Base-by-base conservation (phyloP, 1,140 invertebrate species). In the Drosophila pseudoobscura region DNA sequence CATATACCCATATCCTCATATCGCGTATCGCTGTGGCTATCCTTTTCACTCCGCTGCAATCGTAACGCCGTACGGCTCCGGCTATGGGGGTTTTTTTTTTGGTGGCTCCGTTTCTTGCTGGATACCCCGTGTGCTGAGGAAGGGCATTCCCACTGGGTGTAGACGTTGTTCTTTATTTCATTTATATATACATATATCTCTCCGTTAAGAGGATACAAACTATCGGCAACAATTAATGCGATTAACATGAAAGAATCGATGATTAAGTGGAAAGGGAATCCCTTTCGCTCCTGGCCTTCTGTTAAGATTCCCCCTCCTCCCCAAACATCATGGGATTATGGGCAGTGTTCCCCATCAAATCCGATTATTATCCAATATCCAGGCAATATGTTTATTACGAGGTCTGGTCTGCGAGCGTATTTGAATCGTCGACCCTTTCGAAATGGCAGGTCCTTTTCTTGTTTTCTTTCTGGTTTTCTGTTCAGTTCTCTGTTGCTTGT, bases 401-500 rank as follows among this genome's bases (percentile, higher is more conserved):
- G 15, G 13, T 22, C 49, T 56, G 45, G 7, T 26, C 24, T 4
- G 50, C 15, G 4, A 26, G 39, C 44, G 20, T 57, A 70, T 69
- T 11, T 20, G 9, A 26, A 13, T 35, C 31, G 11, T 9, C 20
- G 41, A 65, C 7, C 20, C n/a, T 20, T 44, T 46, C 24, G 17
- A 3, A 3, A 20, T 13, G n/a, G 55, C 9, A 39, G 20, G 20
- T 35, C 39, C 43, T 73, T 56, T 57, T 15, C 11, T 22, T 29
- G 20, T 44, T 26, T 56, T 44, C 35, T 39, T 39, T 39, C 35
- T 39, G 35, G 35, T 39, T 46, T 9, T 9, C 22, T 43, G 24
- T 11, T 17, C 49, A 22, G 35, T 39, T 41, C 35, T 39, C 47
- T 73, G 41, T 56, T 82, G 79, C 70, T 79, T 84, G 76, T 83